Evolutionary conservation across 2,888 invertebrate species (phyloP).

Genomic region (Deroplatys truncata): DNA sequence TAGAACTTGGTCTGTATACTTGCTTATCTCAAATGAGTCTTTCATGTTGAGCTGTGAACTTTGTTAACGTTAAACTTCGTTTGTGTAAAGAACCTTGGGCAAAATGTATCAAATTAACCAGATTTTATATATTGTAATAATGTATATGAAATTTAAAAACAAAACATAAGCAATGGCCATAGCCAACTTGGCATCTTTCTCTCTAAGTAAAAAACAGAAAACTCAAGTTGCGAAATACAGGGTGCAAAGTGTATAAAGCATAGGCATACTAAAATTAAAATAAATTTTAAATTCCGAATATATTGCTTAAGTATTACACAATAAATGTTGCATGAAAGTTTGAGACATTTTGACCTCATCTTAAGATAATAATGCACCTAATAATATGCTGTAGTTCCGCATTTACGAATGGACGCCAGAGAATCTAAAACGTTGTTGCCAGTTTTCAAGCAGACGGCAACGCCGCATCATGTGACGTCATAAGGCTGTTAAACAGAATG

Average conservation of each 20-base stretch:
- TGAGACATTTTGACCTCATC: not conserved
- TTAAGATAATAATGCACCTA: not conserved
- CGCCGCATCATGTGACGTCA: not conserved
- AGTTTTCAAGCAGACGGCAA: not conserved
- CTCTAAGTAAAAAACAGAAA: too few species aligned
- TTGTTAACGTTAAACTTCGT: not conserved
- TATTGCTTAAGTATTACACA: too few species aligned
- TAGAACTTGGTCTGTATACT: slow-evolving; percentile 33
- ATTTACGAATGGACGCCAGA: not conserved
- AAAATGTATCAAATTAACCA: not conserved
- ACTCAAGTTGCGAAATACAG: too few species aligned
- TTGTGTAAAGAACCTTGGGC: not conserved
- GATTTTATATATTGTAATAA: not conserved
- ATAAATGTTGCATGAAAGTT: not conserved
- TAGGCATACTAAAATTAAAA: too few species aligned
- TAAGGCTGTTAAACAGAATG: not conserved
- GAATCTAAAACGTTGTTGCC: not conserved
- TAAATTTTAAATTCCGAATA: too few species aligned
- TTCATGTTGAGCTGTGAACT: not conserved
- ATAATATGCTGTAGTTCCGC: not conserved
- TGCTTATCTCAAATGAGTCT: not conserved
- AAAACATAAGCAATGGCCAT: not conserved
- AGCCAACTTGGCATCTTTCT: not conserved
- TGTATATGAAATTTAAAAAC: not conserved
- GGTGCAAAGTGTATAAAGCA: too few species aligned